phyloP scores from a whole-genome alignment of 2,113 vertebrate genomes.

The Burhinus bistriatus region DNA sequence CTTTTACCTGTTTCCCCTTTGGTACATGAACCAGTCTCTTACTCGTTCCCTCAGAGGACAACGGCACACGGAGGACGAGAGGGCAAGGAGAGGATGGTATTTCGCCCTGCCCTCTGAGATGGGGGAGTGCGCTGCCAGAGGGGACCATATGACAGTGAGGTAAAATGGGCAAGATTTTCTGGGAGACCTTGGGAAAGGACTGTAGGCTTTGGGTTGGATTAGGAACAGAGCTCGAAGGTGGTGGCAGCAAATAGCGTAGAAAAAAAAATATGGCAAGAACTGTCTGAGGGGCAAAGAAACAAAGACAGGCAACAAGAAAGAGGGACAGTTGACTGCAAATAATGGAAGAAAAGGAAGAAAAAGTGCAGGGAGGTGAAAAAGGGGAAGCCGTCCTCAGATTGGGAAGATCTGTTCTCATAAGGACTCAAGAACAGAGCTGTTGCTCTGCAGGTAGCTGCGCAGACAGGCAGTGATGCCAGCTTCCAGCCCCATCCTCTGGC shows the following conservation, averaged over 20 bases:
- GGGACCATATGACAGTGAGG: neutral
- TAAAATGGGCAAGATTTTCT: neutral
- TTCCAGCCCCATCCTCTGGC: neutral
- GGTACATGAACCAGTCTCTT: neutral
- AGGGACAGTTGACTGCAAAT: neutral
- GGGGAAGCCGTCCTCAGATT: neutral
- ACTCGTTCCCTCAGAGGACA: neutral
- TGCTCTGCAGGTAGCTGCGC: neutral
- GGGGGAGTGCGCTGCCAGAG: neutral
- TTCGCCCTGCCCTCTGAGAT: neutral
- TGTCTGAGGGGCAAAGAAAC: neutral
- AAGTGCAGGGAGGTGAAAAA: neutral
- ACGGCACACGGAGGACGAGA: fast-evolving
- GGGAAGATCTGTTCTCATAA: neutral
- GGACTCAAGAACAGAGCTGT: neutral
- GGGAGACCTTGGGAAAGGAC: neutral
- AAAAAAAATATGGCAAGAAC: neutral
- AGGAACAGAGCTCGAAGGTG: neutral
- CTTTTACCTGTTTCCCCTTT: neutral
- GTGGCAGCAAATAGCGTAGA: neutral
- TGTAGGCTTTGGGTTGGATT: neutral
- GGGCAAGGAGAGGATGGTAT: neutral
- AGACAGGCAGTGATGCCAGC: neutral
- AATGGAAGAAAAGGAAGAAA: neutral
- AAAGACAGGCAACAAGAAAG: neutral